Evolutionary conservation across 2,888 invertebrate species (phyloP).

Genomic region (Eristalis intricaria): DNA sequence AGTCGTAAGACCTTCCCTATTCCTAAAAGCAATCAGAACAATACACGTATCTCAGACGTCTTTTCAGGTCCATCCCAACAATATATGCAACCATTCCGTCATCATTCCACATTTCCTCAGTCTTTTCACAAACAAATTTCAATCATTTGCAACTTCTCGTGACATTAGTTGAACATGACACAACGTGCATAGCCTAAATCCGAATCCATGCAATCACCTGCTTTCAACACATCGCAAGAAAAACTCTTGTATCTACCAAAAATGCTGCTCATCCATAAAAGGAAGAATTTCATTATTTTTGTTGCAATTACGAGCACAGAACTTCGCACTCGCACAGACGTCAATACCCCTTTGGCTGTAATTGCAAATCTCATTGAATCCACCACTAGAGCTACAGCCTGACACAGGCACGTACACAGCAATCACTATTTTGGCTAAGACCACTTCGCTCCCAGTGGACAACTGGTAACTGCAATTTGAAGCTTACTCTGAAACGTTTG

Average conservation of each 20-base stretch:
- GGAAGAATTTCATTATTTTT: conserved; percentile 26
- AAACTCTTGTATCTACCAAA: neutral
- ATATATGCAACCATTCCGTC: neutral
- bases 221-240: conserved; percentile 6
- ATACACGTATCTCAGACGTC: no score
- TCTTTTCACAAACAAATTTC: neutral
- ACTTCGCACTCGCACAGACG: conserved; percentile 29
- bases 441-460: conserved; percentile 33
- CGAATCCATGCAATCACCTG: conserved; percentile 36
- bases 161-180: conserved; percentile 13
- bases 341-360: neutral
- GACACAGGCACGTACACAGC: conserved; percentile 15
- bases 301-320: conserved; percentile 12
- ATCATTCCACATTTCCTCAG: neutral
- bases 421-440: conserved; percentile 53
- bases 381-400: neutral
- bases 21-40: no score
- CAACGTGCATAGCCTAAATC: neutral
- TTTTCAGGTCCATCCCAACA: neutral
- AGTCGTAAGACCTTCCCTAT: no score
- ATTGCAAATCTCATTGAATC: neutral
- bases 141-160: neutral
- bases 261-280: conserved; percentile 42
- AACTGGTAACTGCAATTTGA: neutral
- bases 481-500: conserved; percentile 3